Evolutionary conservation across 2,797 vertebrate species (phyloP).

Genomic region (Botia kubotai): DNA sequence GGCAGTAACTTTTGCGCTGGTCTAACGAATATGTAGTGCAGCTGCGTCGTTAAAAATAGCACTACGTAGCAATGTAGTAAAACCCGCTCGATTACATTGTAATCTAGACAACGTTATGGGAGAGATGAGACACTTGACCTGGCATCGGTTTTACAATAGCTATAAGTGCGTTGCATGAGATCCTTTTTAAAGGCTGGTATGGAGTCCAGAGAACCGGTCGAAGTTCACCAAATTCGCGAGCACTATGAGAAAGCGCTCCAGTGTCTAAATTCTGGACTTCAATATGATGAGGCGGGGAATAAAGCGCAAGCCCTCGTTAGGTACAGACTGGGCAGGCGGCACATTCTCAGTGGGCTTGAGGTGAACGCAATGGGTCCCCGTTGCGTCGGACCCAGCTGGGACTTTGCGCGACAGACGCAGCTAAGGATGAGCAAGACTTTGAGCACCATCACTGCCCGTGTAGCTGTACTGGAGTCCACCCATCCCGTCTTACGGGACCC

Average conservation of each 20-base stretch:
- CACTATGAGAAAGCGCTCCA: conserved; percentile 84
- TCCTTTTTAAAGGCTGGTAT: conserved; percentile 35
- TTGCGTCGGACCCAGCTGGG: conserved; percentile 78
- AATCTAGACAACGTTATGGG: not conserved
- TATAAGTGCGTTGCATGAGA: not conserved
- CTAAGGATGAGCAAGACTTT: conserved; percentile 86
- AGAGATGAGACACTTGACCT: not conserved
- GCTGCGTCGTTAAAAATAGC: no score
- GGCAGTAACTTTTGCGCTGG: no score
- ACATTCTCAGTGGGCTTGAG: conserved; percentile 83
- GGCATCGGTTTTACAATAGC: not conserved
- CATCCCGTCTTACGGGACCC: conserved; percentile 68
- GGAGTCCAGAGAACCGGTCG: conserved; percentile 72
- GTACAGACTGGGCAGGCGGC: conserved; percentile 82
- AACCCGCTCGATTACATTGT: not conserved
- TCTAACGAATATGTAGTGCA: no score
- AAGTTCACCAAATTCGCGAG: conserved; percentile 84
- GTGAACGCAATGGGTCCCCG: conserved; percentile 73
- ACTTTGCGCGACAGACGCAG: conserved; percentile 85
- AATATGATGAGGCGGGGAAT: conserved; percentile 82
- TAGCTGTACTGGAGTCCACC: conserved; percentile 76
- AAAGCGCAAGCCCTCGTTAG: conserved; percentile 77
- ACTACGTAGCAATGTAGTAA: not conserved
- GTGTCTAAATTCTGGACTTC: conserved; percentile 83
- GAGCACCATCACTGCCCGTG: conserved; percentile 75